Evolutionary conservation across 2,888 invertebrate genomes (phyloP).

Genomic region (Diaprepes abbreviatus): DNA sequence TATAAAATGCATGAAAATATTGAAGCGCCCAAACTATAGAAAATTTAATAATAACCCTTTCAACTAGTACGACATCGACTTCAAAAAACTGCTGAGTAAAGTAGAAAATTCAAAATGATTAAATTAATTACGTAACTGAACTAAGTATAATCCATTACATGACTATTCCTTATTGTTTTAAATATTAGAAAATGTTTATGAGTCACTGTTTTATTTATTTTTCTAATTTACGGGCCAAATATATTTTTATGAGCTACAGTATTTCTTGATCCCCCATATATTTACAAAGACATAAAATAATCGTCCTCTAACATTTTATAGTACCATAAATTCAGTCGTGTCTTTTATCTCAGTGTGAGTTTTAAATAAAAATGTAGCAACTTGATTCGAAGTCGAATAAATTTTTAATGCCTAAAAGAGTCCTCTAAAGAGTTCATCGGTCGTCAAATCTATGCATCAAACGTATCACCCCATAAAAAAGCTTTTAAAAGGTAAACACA

Average conservation of each 20-base stretch:
- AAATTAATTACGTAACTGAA: no score
- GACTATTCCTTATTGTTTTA: no score
- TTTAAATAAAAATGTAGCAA: conserved; percentile 12
- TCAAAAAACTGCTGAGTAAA: no score
- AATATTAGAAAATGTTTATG: no score
- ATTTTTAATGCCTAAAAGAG: conserved; percentile 37
- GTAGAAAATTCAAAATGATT: no score
- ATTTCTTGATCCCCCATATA: conserved; percentile 1
- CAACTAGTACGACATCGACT: no score
- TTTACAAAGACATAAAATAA: conserved; percentile 8
- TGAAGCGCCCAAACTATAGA: no score
- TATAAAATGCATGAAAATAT: no score
- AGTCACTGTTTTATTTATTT: no score
- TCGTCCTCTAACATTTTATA: conserved; percentile 4
- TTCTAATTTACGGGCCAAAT: no score
- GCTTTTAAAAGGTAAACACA: conserved; percentile 49
- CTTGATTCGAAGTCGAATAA: conserved; percentile 26
- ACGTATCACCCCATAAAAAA: conserved; percentile 48
- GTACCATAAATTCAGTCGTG: background rate
- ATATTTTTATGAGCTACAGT: background rate
- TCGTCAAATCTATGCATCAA: conserved; percentile 44
- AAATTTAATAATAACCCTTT: no score
- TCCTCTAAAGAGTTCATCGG: conserved; percentile 41
- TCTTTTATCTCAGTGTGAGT: conserved; percentile 15
- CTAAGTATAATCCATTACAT: no score